Base-by-base conservation (phyloP, 2,797 vertebrate species). In the Tarsius wallacei region DNA sequence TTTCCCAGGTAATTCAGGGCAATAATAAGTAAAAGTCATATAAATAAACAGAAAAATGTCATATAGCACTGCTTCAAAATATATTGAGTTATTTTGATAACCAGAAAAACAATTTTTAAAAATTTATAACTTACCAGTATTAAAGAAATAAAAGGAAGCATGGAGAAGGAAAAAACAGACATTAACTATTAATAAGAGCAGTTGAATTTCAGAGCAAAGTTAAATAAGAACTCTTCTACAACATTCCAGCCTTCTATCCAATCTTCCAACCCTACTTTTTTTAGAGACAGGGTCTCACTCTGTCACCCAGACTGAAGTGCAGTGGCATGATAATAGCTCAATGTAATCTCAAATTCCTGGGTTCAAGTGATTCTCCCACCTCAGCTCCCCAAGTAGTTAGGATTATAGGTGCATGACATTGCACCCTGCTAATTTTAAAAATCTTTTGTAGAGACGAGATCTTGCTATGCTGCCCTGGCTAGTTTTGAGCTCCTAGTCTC, bases 111-210 rank as follows among this genome's bases (percentile, higher is more conserved):
- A 74, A 59, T 51, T 78, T 73, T 71, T 53, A 97, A 91, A 98
- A 93, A 83, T 81, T 61, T 93, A 84, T 99, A 99, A 98, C 99
- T 99, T 99, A 99, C 99, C 99, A 98, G 97, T 97, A 91, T 81
- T 98, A 98, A 98, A 98, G 96, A 96, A 98, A 98, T 97, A 97
- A 98, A 97, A 96, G 93, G 98, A 98, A 98, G 99, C 99, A 99
- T 99, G 98, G 90, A 98, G 97, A 97, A 96, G 96, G 98, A 96
- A 97, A 97, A 97, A 98, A 98, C 84, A 97, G 78, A 97, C 31
- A 96, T 42, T 97, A 98, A 97, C 96, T 97, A 95, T 59, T 96
- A 97, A 98, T 80, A 98, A 98, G 97, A 97, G 96, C 98, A 98
- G 96, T 61, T 96, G 89, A 53, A 90, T 96, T 98, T 98, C 91